Conservation (phyloP, 1,140 invertebrate genomes). For the Drosophila setifemur region DNA sequence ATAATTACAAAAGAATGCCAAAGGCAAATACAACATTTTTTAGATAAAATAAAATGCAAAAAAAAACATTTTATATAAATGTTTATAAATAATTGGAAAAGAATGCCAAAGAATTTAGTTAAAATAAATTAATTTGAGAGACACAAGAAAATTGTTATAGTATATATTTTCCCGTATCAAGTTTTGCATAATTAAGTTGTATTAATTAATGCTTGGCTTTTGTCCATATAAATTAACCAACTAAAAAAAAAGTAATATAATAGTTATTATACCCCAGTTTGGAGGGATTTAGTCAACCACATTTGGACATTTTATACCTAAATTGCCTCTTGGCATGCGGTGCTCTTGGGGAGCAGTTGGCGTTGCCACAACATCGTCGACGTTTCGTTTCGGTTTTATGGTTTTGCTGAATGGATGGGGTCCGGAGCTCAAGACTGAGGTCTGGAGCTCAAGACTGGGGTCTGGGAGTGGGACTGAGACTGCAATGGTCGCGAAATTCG, state of each 20-base stretch:
- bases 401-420: constrained; percentile 64
- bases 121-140: too few relatives aligned
- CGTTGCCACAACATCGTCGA: constrained; percentile 34
- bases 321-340: constrained; percentile 76
- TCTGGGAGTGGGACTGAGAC: constrained; percentile 10
- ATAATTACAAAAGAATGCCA: too few relatives aligned
- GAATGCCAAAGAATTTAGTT: too few relatives aligned
- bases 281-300: constrained; percentile 41
- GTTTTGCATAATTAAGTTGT: too few relatives aligned
- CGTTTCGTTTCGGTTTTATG: constrained; percentile 76
- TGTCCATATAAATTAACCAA: too few relatives aligned
- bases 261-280: background rate
- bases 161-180: too few relatives aligned
- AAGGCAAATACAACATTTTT: too few relatives aligned
- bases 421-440: background rate
- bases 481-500: constrained; percentile 68
- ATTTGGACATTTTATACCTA: constrained; percentile 78
- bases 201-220: too few relatives aligned
- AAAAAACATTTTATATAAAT: too few relatives aligned
- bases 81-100: too few relatives aligned
- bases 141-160: too few relatives aligned
- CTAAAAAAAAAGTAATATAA: background rate
- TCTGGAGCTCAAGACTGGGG: constrained; percentile 1
- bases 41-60: too few relatives aligned
- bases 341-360: constrained; percentile 40